Conservation (phyloP, 2,113 vertebrate species). For the Gila orcuttii region DNA sequence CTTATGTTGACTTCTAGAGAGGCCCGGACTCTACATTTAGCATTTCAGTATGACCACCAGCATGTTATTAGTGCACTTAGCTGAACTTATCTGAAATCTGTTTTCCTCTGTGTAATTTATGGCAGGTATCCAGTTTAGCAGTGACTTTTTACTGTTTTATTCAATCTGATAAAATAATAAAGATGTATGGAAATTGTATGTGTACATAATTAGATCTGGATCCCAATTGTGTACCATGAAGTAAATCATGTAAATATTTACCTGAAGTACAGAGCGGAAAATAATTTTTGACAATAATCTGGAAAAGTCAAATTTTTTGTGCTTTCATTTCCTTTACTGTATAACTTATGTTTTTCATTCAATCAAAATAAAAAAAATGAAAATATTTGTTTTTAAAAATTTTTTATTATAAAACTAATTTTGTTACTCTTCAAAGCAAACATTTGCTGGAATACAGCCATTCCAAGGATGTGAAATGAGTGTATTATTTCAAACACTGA, state of each 20-base stretch:
- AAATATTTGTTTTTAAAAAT: neutral
- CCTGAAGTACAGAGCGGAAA: constrained; percentile 25
- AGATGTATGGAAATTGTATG: constrained; percentile 25
- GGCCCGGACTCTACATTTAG: constrained; percentile 44
- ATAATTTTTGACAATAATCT: constrained; percentile 51
- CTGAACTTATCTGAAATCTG: constrained; percentile 35
- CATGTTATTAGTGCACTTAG: constrained; percentile 10
- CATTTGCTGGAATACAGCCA: neutral
- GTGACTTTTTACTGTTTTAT: neutral
- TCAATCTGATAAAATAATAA: constrained; percentile 36
- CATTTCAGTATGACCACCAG: constrained; percentile 14
- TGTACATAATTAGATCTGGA: constrained; percentile 48
- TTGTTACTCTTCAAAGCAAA: constrained; percentile 14
- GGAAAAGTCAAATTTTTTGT: neutral
- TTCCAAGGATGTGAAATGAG: neutral
- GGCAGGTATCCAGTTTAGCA: neutral
- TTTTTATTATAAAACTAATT: constrained; percentile 1
- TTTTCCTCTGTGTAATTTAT: neutral
- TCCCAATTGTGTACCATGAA: constrained; percentile 1
- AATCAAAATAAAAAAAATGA: neutral
- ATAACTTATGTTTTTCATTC: neutral
- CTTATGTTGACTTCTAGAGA: constrained; percentile 74
- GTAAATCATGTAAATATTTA: constrained; percentile 51
- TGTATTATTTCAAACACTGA: neutral
- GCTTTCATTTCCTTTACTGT: neutral